Base-by-base conservation (phyloP, 1,140 invertebrate genomes). In the Ceratosolen solmsi region DNA sequence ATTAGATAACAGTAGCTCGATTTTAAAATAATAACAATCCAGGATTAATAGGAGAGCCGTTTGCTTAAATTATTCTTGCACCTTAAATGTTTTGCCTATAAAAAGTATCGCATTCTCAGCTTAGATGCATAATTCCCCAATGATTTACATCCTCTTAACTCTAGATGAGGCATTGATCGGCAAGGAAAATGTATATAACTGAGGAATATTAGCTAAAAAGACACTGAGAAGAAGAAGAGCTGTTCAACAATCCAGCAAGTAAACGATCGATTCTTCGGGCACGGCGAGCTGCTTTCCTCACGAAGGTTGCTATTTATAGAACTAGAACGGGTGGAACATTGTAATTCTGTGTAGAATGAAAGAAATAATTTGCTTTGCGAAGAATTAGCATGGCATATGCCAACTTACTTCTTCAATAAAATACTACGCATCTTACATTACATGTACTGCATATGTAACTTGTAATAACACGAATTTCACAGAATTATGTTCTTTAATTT, bases 251-350 rank as follows among this genome's bases (percentile, higher is more conserved):
- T 78, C 63, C 63, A 68, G 33, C 51, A 38, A 63, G 51, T 15
- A 22, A 56, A 65, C 74, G 76, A 78, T 78, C 76, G 76, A 78
- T 78, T 78, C 46, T 46, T 76, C 74, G 38, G 36, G 30, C 51
- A 51, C 46, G 54, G 8, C 60, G 41, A 54, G 17, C 41, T 65
- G 2, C n/a, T 51, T 25, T 41, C 41, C 33, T 65, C 13, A 27
- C 71, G 33, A 11, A 15, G 58, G 68, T 11, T 22, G 41, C 76
- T 78, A 78, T 78, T 78, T 78, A 78, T 78, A 78, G 76, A 78
- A 78, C 60, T 68, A 78, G 27, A 78, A 51, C 46, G 60, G 46
- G 60, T 60, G 38, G 56, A 60, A 27, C n/a, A 46, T 75, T 76
- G 38, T 63, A 58, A 58, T 75, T 25, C 51, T 11, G 17, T 17